A percentile compares a stretch with the other conserved stretches of the same genome.
These are phyloP conservation scores for Tenebrosternarchus preto DNA, from an alignment of 2,113 vertebrate genomes.

Conservation along the genomic window DNA sequence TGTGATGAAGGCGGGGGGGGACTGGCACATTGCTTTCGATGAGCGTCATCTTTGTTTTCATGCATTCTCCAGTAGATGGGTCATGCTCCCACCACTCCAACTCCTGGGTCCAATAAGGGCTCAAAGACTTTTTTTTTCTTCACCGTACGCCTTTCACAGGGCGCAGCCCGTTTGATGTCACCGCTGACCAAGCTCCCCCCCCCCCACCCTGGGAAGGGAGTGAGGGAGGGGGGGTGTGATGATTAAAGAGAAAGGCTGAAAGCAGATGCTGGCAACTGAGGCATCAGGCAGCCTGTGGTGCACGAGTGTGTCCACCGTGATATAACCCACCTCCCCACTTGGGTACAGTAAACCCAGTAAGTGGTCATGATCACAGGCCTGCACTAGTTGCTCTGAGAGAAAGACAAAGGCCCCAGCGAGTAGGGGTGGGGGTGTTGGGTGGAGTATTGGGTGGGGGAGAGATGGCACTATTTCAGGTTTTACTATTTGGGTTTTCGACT, in stretches of 20 bases:
- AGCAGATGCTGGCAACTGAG: constrained; percentile 53
- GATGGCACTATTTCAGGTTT: not conserved
- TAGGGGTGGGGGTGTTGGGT: not conserved
- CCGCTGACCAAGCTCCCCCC: constrained; percentile 55
- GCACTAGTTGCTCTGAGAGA: constrained; percentile 12
- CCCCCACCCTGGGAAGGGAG: constrained; percentile 53
- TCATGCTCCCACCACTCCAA: constrained; percentile 59
- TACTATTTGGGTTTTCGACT: not conserved
- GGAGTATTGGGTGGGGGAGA: too few relatives aligned
- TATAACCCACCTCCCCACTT: constrained; percentile 39
- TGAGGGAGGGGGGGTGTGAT: constrained; percentile 49
- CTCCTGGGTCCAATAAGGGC: constrained; percentile 74
- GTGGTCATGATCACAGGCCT: constrained; percentile 46
- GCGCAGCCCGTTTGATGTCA: constrained; percentile 59
- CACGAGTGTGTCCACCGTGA: constrained; percentile 36
- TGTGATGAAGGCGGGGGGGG: not conserved
- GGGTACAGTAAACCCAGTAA: constrained; percentile 16
- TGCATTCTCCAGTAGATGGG: constrained; percentile 62
- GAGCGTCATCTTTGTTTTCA: constrained; percentile 68
- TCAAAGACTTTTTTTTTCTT: constrained; percentile 63
- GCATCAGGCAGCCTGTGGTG: constrained; percentile 49
- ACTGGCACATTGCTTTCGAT: constrained; percentile 41
- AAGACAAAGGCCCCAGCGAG: not conserved
- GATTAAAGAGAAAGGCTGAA: constrained; percentile 65
- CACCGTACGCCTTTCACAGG: constrained; percentile 64